Evolutionary conservation across 2,113 vertebrate species (phyloP).

Genomic region (Callipepla squamata): DNA sequence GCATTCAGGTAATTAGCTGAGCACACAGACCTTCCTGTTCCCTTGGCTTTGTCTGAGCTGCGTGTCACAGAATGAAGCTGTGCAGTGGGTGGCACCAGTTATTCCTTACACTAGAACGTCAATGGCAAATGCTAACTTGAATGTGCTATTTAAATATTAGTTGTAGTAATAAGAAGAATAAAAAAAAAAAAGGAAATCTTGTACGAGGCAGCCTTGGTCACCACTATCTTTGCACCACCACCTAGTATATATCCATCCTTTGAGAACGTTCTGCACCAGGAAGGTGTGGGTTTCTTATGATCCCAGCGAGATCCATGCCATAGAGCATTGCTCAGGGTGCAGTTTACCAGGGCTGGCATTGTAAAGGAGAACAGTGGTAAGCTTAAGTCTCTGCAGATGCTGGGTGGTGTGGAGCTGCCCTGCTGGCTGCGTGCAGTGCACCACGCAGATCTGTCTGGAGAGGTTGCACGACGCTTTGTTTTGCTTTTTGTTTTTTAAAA

Average conservation of each 20-base stretch:
- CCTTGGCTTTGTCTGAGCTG: neutral
- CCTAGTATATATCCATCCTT: neutral
- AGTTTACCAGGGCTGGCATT: neutral
- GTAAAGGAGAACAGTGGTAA: neutral
- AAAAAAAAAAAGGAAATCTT: neutral
- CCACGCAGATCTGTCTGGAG: neutral
- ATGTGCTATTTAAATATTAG: neutral
- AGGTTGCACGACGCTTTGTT: neutral
- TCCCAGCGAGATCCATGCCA: neutral
- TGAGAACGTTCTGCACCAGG: neutral
- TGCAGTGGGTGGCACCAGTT: neutral
- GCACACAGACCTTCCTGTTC: neutral
- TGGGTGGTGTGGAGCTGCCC: neutral
- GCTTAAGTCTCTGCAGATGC: neutral
- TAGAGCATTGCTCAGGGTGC: neutral
- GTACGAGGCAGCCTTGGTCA: neutral
- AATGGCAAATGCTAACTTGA: neutral
- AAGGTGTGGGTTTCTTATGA: neutral
- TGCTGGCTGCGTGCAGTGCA: neutral
- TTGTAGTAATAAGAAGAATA: neutral
- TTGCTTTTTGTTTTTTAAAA: too few species aligned
- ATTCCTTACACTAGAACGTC: neutral
- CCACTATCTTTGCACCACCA: neutral
- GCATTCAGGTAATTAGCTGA: neutral
- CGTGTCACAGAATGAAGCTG: neutral